Percentiles rank a stretch among this genome's conserved stretches.
phyloP scores from a whole-genome alignment of 2,888 invertebrate species.

The Hyalella azteca region DNA sequence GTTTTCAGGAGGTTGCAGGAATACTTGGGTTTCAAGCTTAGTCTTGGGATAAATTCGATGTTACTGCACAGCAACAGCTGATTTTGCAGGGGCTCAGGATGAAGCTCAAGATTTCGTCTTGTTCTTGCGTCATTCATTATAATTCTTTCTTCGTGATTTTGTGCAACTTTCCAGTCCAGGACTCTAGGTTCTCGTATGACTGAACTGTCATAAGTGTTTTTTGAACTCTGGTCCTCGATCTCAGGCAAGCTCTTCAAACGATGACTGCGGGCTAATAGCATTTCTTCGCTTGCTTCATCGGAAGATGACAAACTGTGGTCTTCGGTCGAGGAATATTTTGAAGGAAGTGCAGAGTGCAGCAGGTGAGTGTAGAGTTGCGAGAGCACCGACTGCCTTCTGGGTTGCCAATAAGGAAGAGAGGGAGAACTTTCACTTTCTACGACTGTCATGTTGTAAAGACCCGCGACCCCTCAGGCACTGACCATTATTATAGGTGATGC shows the following conservation, averaged over 20 bases:
- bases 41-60: neutral
- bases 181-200: no score
- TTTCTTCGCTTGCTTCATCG: neutral
- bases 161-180: neutral
- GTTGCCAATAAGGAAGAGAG: neutral
- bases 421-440: constrained; percentile 28
- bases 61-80: neutral
- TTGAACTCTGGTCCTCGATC: neutral
- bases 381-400: neutral
- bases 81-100: no score
- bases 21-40: neutral
- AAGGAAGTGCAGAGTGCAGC: neutral
- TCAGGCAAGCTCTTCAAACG: neutral
- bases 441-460: neutral
- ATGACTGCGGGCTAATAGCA: neutral
- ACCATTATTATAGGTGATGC: constrained; percentile 1
- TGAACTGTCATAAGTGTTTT: neutral
- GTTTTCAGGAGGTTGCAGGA: neutral
- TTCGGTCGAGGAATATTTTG: neutral
- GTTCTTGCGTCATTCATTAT: no score
- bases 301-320: neutral
- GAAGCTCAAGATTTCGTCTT: no score
- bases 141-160: neutral
- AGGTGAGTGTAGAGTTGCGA: neutral
- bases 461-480: neutral